Evolutionary conservation across 1,140 invertebrate species (phyloP), one percentile per base, ranked within the genome.

Genomic region (Drosophila lacteicornis): DNA sequence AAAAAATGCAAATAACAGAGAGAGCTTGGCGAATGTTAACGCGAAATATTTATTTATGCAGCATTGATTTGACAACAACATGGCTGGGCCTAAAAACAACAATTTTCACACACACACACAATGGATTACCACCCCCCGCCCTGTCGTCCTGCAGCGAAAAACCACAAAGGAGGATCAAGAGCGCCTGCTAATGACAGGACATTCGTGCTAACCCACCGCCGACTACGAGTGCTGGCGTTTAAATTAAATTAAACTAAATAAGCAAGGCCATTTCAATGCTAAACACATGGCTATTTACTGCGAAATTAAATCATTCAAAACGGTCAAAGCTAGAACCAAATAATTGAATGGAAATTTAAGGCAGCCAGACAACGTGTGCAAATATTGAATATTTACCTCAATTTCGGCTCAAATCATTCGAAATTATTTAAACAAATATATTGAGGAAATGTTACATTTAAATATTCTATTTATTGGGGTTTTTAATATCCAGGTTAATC

Each of bases 21-120:
- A 62, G 12, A 43, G 19, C 38, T 55, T 62, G 19, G 19, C 30
- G 49, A 73, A 79, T 79, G 68, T 40, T 60, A 73, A 73, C 33
- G 66, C 75, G 53, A 49, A 56, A 74, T 60, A 73, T 82, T 81
- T 73, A 82, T 77, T 81, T 73, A 82, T 77, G 73, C 67, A 66
- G 56, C 60, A 71, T 73, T 81, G 57, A 77, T 71, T 77, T 56
- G 42, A 71, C 58, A 80, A 78, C 58, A 70, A 57, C 49, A 58
- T 27, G 50, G 19, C 19, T 45, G 55, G 19, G 15, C 25, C 19
- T 17, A 57, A 57, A 43, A 57, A 57, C 55, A 45, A 57, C 22
- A 60, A 42, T 58, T 66, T 57, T 25, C 68, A 19, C 27, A 53
- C 30, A 36, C 30, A 53, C 53, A 19, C 43, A 77, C 61, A 81